phyloP scores from a whole-genome alignment of 2,888 invertebrate genomes.

The Hirudinaria manillensis region DNA sequence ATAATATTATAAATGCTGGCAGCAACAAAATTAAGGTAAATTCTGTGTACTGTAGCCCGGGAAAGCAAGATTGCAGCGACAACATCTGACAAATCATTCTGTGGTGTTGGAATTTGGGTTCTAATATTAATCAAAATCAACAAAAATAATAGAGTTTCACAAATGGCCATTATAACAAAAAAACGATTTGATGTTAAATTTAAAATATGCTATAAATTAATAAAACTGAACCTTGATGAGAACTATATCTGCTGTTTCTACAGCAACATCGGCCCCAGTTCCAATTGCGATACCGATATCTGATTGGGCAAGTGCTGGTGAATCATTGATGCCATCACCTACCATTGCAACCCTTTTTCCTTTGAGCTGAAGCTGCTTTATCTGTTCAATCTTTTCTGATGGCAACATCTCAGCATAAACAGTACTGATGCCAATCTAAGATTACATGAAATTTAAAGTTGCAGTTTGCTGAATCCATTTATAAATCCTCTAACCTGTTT shows the following conservation, averaged over 20 bases:
- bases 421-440: slow-evolving; percentile 76
- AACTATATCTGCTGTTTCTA: slow-evolving; percentile 95
- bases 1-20: slow-evolving; percentile 91
- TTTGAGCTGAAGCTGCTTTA: slow-evolving; percentile 68
- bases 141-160: background rate
- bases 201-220: background rate
- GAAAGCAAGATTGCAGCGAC: slow-evolving; percentile 88
- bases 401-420: slow-evolving; percentile 97
- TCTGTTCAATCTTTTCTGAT: slow-evolving; percentile 78
- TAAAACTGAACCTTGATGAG: slow-evolving; percentile 73
- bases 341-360: slow-evolving; percentile 38
- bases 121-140: background rate
- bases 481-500: slow-evolving; percentile 62
- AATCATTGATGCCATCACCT: slow-evolving; percentile 97
- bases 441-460: background rate
- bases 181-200: no score
- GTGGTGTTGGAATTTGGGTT: slow-evolving; percentile 43
- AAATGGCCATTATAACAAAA: background rate
- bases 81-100: slow-evolving; percentile 93
- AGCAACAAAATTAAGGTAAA: slow-evolving; percentile 87
- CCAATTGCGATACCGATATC: slow-evolving; percentile 97
- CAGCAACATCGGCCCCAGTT: slow-evolving; percentile 95
- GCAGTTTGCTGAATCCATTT: background rate
- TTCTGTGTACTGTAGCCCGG: slow-evolving; percentile 76
- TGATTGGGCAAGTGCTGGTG: slow-evolving; percentile 92